Evolutionary conservation across 2,888 invertebrate species (phyloP).

Genomic region (Synergus itoensis): DNA sequence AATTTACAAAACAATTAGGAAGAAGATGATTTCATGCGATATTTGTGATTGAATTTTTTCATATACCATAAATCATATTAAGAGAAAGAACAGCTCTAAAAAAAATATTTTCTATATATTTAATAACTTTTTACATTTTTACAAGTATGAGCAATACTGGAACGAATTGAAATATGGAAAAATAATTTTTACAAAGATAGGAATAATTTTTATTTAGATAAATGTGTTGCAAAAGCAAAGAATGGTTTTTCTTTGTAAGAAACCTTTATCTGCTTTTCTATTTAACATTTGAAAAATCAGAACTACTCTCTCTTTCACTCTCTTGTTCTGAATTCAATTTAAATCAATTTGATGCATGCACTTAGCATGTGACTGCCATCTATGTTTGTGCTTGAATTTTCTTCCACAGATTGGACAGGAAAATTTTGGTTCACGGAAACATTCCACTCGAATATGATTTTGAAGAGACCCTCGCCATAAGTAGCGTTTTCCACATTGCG

Average conservation of each 20-base stretch:
- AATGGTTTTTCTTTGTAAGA: too few species aligned
- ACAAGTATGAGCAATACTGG: not conserved
- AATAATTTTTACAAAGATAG: too few species aligned
- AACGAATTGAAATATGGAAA: not conserved
- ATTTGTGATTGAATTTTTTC: conserved; percentile 63
- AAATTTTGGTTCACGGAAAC: conserved; percentile 77
- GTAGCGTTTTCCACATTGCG: conserved; percentile 67
- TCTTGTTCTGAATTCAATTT: not conserved
- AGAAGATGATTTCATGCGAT: conserved; percentile 53
- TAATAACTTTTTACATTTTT: not conserved
- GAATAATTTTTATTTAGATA: too few species aligned
- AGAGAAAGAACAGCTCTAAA: not conserved
- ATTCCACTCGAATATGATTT: conserved; percentile 66
- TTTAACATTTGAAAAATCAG: not conserved
- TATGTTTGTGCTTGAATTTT: conserved; percentile 84
- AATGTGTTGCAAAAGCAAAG: too few species aligned
- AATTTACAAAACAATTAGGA: too few species aligned
- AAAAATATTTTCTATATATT: not conserved
- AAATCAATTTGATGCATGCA: conserved; percentile 28
- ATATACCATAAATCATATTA: not conserved
- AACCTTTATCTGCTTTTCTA: too few species aligned
- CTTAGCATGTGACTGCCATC: conserved; percentile 55
- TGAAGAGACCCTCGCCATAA: conserved; percentile 65
- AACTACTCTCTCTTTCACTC: not conserved
- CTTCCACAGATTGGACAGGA: conserved; percentile 85